Percentiles rank a stretch among this genome's conserved stretches.
phyloP scores from a whole-genome alignment of 2,113 vertebrate genomes.

The Scytalopus superciliaris region DNA sequence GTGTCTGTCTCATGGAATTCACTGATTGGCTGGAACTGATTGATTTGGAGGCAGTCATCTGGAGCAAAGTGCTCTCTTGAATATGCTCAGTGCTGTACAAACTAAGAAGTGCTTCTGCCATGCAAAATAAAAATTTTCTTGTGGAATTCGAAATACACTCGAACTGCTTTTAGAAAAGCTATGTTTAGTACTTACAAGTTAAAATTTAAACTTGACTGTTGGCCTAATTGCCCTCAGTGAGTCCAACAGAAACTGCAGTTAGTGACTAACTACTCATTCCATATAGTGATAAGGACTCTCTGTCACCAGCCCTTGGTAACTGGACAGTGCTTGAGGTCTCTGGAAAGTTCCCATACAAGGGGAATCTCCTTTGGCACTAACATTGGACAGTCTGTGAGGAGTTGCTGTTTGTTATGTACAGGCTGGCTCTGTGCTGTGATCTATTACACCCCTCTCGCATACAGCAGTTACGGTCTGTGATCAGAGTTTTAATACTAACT shows the following conservation, averaged over 20 bases:
- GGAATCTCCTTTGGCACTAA: not conserved
- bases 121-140: not conserved
- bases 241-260: not conserved
- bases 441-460: not conserved
- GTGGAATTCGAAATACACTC: not conserved
- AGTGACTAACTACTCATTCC: not conserved
- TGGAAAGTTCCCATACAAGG: not conserved
- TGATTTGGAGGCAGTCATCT: not conserved
- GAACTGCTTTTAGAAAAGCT: not conserved
- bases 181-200: not conserved
- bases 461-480: not conserved
- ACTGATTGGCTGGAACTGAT: not conserved
- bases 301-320: not conserved
- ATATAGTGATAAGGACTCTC: not conserved
- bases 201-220: not conserved
- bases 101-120: not conserved
- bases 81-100: not conserved
- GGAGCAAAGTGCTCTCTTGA: not conserved
- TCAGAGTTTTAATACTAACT: not conserved
- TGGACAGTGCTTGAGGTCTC: not conserved
- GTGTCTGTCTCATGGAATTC: not conserved
- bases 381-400: not conserved
- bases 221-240: not conserved
- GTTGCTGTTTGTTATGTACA: not conserved
- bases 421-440: not conserved